Base-by-base conservation (phyloP, 2,888 invertebrate species). In the Teinopalpus imperialis region DNA sequence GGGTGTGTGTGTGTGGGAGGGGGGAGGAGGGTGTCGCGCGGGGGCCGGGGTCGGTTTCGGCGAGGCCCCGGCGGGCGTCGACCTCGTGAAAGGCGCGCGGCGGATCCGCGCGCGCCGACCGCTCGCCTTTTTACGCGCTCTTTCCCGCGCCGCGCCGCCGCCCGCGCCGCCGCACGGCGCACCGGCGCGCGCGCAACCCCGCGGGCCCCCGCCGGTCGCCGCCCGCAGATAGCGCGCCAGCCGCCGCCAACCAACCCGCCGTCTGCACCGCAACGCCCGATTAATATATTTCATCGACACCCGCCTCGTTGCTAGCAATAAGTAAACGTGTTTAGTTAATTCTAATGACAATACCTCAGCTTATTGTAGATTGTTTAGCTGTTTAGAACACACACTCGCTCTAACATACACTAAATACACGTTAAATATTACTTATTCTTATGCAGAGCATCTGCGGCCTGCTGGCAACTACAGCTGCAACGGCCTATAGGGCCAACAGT, bases 121-220 rank as follows among this genome's bases (percentile, higher is more conserved):
- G 83, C 78, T 81, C 82, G 83, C 82, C 79, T 85, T 83, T 85
- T 82, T 82, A 82, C 83, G 83, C 82, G 83, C 79, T 83, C 80
- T 79, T 79, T 76, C 81, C 81, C 59, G 59, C 55, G 48, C 53
- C 77, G 72, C 78, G 67, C 68, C 74, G 32, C 42, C 34, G 71
- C 76, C 75, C 76, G 76, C 79, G 79, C 74, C 74, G 80, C 81
- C 82, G 85, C 81, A 77, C 79, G 82, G 82, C 81, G 78, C 83
- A 80, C 83, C 75, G 76, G 74, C 82, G 85, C 75, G 72, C 76
- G 76, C 79, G 79, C 74, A 74, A 81, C 81, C 82, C 85, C 81
- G 77, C 79, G 82, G 82, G 82, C 79, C 83, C 81, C 83, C 75
- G 76, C 74, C 82, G 85, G 83, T 82, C 85, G 85, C 87, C 85